Evolutionary conservation across 2,888 invertebrate species (phyloP), one percentile per base, ranked within the genome.

Genomic region (Polyommatus iphigenia): DNA sequence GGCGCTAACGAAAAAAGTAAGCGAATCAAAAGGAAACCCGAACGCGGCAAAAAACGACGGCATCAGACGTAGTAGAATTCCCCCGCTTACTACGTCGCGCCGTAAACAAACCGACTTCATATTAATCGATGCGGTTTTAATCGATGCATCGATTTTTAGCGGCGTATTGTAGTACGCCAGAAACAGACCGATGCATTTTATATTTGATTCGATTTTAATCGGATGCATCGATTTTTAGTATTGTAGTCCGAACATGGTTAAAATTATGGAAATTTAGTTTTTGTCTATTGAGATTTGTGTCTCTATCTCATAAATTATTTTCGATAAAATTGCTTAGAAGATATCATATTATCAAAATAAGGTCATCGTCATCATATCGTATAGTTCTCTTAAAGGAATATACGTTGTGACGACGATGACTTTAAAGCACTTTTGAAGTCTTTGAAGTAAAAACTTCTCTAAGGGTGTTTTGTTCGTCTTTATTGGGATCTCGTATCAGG

Each of bases 1-100:
- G 91, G 91, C 89, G 87, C 85, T 86, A 84, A 86, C 87, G 89
- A 90, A 93, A 93, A 93, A 93, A 82, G 79, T 81, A 79, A 81
- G 80, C 80, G 81, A 80, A 79, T 80, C 80, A 83, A 83, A 83
- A 83, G 82, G 82, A 80, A 81, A 91, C 89, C 85, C 85, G 88
- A 87, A 87, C 79, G 85, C 83, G 81, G 77, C 78, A 79, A 82
- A 82, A 82, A 81, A 88, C 85, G 85, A 79, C 81, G 82, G 84
- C 84, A 80, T 83, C 83, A 81, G 82, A 80, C 84, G 85, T 90
- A 91, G 92, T 91, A 90, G 89, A 86, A 88, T 87, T 83, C 83
- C 83, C 79, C 81, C 83, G 80, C 82, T 89, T 90, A 91, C 91
- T 91, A 91, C 91, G 89, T 83, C 82, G 82, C 82, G 82, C 85